Percentiles rank a stretch among this genome's conserved stretches.
Conservation (phyloP, 2,797 vertebrate species). For the Cygnus olor region DNA sequence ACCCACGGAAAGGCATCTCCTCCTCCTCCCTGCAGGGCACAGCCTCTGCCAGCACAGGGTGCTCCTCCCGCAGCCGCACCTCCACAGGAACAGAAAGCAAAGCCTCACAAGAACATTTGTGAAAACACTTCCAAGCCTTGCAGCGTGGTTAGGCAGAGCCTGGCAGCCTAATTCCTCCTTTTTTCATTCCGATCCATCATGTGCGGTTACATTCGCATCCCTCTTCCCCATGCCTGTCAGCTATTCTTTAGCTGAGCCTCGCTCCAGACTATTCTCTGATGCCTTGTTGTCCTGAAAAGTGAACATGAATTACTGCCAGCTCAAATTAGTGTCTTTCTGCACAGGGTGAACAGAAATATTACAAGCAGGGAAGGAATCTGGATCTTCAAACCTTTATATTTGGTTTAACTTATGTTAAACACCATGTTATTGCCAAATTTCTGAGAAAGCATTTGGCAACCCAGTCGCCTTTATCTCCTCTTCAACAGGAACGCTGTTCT, state of each 20-base stretch:
- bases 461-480: not conserved
- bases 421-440: accelerated
- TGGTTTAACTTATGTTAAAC: too few relatives aligned
- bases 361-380: not conserved
- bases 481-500: accelerated
- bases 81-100: not conserved
- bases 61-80: not conserved
- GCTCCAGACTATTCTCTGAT: conserved; percentile 27
- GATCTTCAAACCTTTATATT: not conserved
- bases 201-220: not conserved
- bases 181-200: accelerated
- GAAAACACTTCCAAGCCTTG: not conserved
- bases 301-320: conserved; percentile 66
- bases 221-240: not conserved
- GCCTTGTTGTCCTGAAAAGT: conserved; percentile 51
- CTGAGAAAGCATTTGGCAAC: not conserved
- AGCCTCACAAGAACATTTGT: not conserved
- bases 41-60: not conserved
- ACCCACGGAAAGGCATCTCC: not conserved
- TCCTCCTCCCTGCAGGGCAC: not conserved
- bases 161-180: not conserved
- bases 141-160: not conserved
- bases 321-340: not conserved
- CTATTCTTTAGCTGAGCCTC: not conserved
- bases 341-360: not conserved